phyloP scores from a whole-genome alignment of 2,113 vertebrate species.

The Oxyruncus cristatus region DNA sequence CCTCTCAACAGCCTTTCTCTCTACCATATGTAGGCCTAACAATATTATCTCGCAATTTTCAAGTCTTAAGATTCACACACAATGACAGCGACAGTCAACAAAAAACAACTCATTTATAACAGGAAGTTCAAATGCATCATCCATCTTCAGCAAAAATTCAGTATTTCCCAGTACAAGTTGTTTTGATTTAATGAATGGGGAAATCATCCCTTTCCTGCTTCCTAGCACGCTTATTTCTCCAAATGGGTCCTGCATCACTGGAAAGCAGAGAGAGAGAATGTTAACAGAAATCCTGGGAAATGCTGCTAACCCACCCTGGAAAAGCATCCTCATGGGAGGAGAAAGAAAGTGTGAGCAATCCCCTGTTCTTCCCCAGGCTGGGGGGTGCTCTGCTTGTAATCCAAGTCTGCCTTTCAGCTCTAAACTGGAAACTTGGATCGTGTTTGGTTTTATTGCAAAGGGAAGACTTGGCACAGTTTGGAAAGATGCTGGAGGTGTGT shows the following conservation, averaged over 20 bases:
- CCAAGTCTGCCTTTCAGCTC: neutral
- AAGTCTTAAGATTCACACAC: neutral
- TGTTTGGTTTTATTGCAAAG: neutral
- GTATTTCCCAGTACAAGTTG: slow-evolving; percentile 2
- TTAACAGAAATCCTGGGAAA: neutral
- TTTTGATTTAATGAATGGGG: slow-evolving; percentile 52
- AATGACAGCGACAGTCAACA: slow-evolving; percentile 43
- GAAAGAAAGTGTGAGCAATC: neutral
- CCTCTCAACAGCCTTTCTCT: neutral
- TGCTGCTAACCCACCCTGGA: neutral
- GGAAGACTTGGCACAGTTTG: neutral
- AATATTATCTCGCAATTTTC: neutral
- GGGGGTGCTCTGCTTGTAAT: neutral
- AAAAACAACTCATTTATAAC: slow-evolving; percentile 65
- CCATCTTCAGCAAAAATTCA: slow-evolving; percentile 65
- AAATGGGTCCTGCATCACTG: neutral
- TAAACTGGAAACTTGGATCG: neutral
- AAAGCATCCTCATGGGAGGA: neutral
- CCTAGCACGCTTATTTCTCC: neutral
- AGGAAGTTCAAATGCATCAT: slow-evolving; percentile 28
- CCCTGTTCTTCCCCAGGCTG: neutral
- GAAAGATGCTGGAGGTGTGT: neutral
- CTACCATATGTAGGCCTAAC: neutral
- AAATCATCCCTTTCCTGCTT: slow-evolving; percentile 8
- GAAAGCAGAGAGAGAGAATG: neutral